phyloP scores from a whole-genome alignment of 2,888 invertebrate species.

The Drosophila histrio region DNA sequence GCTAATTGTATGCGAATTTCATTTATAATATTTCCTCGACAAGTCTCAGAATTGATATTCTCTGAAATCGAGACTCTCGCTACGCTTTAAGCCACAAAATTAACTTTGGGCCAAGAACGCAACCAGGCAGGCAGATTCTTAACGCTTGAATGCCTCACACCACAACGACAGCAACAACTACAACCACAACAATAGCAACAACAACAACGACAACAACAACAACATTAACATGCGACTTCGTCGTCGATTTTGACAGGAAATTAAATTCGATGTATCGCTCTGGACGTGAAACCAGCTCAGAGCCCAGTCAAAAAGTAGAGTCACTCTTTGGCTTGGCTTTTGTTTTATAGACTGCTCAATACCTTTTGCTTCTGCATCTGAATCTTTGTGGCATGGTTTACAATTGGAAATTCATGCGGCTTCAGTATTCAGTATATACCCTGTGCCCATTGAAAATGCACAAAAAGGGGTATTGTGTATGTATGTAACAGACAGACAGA shows the following conservation, averaged over 20 bases:
- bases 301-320: constrained; percentile 6
- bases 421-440: constrained; percentile 50
- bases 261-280: constrained; percentile 80
- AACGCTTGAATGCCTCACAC: constrained; percentile 69
- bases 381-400: constrained; percentile 37
- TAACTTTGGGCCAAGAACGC: constrained; percentile 59
- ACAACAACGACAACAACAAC: constrained; percentile 24
- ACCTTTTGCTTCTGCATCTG: constrained; percentile 14
- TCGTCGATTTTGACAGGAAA: constrained; percentile 81
- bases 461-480: neutral
- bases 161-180: constrained; percentile 34
- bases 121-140: constrained; percentile 51
- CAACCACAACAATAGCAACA: constrained; percentile 26
- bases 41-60: constrained; percentile 59
- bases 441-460: neutral
- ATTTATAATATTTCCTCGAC: constrained; percentile 58
- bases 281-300: constrained; percentile 22
- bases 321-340: constrained; percentile 57
- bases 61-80: constrained; percentile 52
- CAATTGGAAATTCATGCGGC: constrained; percentile 74
- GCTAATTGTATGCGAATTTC: constrained; percentile 70
- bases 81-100: constrained; percentile 73
- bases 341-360: constrained; percentile 58
- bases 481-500: neutral
- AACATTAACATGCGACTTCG: constrained; percentile 16